These are phyloP conservation scores for Smutsia gigantea DNA, from an alignment of 2,797 vertebrate genomes.

Conservation along the genomic window DNA sequence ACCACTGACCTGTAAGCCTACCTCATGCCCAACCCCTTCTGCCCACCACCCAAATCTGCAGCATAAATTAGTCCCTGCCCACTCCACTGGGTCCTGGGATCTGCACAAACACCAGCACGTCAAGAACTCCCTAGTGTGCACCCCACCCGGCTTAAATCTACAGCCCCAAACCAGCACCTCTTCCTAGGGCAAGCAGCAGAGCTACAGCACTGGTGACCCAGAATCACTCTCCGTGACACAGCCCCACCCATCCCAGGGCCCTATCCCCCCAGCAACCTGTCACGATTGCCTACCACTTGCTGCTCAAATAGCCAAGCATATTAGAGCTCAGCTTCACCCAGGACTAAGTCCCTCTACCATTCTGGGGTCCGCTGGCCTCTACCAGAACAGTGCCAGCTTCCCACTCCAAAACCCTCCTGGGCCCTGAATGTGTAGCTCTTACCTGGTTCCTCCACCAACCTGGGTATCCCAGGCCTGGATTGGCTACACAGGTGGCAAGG, in stretches of 20 bases:
- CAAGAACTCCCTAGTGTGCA: not conserved
- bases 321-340: not conserved
- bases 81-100: not conserved
- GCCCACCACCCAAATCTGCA: not conserved
- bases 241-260: not conserved
- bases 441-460: not conserved
- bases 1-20: not conserved
- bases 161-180: not conserved
- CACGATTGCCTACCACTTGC: not conserved
- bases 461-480: not conserved
- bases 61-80: not conserved
- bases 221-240: not conserved
- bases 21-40: not conserved
- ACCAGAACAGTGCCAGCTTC: not conserved
- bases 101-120: not conserved
- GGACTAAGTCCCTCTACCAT: not conserved
- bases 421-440: not conserved
- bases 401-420: not conserved
- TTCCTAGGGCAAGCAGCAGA: not conserved
- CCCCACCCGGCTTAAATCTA: not conserved
- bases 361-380: not conserved
- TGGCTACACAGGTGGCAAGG: not conserved
- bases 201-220: not conserved
- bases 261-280: not conserved
- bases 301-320: not conserved